Percentiles rank a stretch among this genome's conserved stretches.
Evolutionary conservation across 2,888 invertebrate species (phyloP).

Genomic region (Melieria omissa): DNA sequence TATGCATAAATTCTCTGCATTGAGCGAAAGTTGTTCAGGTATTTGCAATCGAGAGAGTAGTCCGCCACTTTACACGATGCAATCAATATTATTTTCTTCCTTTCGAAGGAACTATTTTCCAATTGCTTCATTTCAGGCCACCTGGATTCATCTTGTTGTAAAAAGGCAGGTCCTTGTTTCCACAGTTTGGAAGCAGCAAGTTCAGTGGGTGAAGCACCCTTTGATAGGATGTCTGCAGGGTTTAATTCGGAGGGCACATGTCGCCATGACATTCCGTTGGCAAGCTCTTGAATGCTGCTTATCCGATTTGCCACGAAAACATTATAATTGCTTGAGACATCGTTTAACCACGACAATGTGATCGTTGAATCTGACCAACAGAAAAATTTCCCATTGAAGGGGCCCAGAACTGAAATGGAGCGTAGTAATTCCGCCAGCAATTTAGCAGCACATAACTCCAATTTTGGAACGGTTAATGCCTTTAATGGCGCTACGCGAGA

Average conservation of each 20-base stretch:
- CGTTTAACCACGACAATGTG: not conserved
- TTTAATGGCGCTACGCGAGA: conserved; percentile 17
- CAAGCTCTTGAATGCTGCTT: conserved; percentile 13
- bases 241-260: not conserved
- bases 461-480: conserved; percentile 3
- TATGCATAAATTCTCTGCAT: conserved; percentile 28
- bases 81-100: not conserved
- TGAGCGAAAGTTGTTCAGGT: conserved; percentile 14
- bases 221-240: conserved; percentile 9
- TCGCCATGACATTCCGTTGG: not conserved
- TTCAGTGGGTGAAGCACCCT: conserved; percentile 2
- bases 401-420: not conserved
- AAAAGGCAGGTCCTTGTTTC: conserved; percentile 18
- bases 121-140: conserved; percentile 2
- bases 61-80: conserved; percentile 1
- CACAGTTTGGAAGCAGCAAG: conserved; percentile 8
- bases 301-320: conserved; percentile 8
- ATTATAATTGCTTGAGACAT: not conserved
- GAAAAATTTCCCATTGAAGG: not conserved
- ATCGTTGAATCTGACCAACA: conserved; percentile 6
- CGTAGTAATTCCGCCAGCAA: conserved; percentile 4
- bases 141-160: conserved; percentile 13
- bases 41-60: conserved; percentile 15
- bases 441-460: conserved; percentile 14
- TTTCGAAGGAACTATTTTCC: not conserved